Base-by-base conservation (phyloP, 2,888 invertebrate species). In the Leptinotarsa rubiginosa region DNA sequence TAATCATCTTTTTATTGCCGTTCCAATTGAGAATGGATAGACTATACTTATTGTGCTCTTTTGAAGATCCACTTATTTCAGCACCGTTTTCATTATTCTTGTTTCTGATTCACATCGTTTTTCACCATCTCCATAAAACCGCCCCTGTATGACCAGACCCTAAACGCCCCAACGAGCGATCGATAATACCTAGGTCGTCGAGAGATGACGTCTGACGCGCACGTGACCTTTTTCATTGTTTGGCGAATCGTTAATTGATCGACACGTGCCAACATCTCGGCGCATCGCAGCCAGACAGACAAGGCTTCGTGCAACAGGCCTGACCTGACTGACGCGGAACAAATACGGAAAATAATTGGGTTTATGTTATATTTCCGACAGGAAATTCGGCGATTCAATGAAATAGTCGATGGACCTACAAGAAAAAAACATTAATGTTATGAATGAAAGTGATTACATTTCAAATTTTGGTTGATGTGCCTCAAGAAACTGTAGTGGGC, bases 121-220 rank as follows among this genome's bases (percentile, higher is more conserved):
- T 10, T 31, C 10, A 31, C 41, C 41, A 10, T 41, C 0, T 25
- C 56, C 25, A 18, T 22, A 3, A 22, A 56, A 31, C 62, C 62
- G 31, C n/a, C 62, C n/a, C 62, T 62, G 62, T 62, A 10, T 12
- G 31, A 62, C 62, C 62, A 41, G 25, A 62, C 12, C 41, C 62
- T 12, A 15, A 25, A 15, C 31, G 31, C 18, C 62, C 25, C 15
- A n/a, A 25, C 62, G 31, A n/a, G 47, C 75, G 79, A 74, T 80
- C 80, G 75, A 80, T 80, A 79, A 71, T 56, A 56, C 56, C 56
- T 56, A 77, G 77, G 73, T 64, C 77, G 75, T 69, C 75, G 74
- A 69, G 76, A 80, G 80, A 80, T 80, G 80, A 81, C 62, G 70
- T 70, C 70, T 74, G 69, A 16, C 59, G 69, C 66, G 66, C 73